phyloP scores from a whole-genome alignment of 2,888 invertebrate species.

The Blastobasis lacticolella region DNA sequence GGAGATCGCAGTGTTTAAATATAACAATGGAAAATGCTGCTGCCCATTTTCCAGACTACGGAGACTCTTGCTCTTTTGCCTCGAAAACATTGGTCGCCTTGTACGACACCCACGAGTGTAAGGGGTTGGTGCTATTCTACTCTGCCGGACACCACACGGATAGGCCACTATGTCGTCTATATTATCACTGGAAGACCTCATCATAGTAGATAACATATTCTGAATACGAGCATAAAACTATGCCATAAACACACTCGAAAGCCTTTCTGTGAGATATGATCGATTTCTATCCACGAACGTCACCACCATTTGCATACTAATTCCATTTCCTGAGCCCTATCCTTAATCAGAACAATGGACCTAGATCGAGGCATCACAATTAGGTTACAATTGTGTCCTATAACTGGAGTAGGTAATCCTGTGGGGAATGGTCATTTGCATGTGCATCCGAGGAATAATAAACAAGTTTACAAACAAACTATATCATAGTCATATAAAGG shows the following conservation, averaged over 20 bases:
- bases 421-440: slow-evolving; percentile 30
- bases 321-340: slow-evolving; percentile 35
- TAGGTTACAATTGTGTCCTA: slow-evolving; percentile 43
- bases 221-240: not conserved
- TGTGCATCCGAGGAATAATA: slow-evolving; percentile 23
- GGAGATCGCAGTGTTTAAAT: too few relatives aligned
- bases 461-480: slow-evolving; percentile 8
- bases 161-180: too few relatives aligned
- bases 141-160: too few relatives aligned
- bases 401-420: slow-evolving; percentile 25
- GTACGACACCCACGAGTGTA: too few relatives aligned
- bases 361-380: slow-evolving; percentile 50
- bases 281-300: not conserved
- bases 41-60: too few relatives aligned
- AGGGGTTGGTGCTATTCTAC: too few relatives aligned
- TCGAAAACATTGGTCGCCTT: too few relatives aligned
- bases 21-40: too few relatives aligned
- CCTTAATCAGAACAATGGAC: slow-evolving; percentile 56
- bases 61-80: too few relatives aligned
- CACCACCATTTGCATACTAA: slow-evolving; percentile 36
- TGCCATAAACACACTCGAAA: too few relatives aligned
- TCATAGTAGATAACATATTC: not conserved
- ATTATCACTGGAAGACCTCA: not conserved
- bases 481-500: too few relatives aligned
- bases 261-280: too few relatives aligned